Evolutionary conservation across 2,888 invertebrate genomes (phyloP).

Genomic region (Choreutis nemorana): DNA sequence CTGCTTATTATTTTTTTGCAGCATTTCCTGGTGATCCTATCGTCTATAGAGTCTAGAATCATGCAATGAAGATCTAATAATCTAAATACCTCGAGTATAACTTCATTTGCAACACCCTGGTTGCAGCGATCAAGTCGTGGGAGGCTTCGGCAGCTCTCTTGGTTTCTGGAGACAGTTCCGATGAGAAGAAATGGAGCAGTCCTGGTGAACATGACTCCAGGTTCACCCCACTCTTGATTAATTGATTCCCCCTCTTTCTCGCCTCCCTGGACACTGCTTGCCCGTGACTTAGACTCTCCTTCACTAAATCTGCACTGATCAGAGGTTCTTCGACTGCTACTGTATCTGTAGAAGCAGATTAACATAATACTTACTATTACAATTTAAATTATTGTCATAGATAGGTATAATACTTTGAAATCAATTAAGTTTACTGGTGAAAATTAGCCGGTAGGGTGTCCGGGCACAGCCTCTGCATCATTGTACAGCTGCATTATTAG

Average conservation of each 20-base stretch:
- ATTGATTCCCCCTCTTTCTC: slow-evolving; percentile 32
- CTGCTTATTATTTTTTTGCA: no score
- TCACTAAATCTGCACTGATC: slow-evolving; percentile 64
- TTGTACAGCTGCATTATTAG: no score
- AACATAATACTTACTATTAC: no score
- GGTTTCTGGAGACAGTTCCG: slow-evolving; percentile 28
- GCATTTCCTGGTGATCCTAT: no score
- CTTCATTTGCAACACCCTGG: slow-evolving; percentile 50
- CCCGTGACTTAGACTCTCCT: slow-evolving; percentile 40
- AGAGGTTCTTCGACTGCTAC: slow-evolving; percentile 60
- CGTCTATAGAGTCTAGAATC: no score
- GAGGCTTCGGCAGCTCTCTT: slow-evolving; percentile 38
- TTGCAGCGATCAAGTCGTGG: slow-evolving; percentile 44
- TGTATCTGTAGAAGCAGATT: no score
- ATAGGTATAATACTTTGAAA: no score
- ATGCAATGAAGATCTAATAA: no score
- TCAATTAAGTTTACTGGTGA: no score
- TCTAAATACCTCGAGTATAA: slow-evolving; percentile 30
- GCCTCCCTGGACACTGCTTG: slow-evolving; percentile 39
- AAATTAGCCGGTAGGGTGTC: no score
- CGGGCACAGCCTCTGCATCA: no score
- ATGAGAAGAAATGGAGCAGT: slow-evolving; percentile 45
- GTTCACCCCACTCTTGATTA: slow-evolving; percentile 36
- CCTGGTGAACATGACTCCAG: slow-evolving; percentile 36
- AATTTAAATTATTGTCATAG: no score